Conservation (phyloP, 2,888 invertebrate species). For the Drosophila neonasuta region DNA sequence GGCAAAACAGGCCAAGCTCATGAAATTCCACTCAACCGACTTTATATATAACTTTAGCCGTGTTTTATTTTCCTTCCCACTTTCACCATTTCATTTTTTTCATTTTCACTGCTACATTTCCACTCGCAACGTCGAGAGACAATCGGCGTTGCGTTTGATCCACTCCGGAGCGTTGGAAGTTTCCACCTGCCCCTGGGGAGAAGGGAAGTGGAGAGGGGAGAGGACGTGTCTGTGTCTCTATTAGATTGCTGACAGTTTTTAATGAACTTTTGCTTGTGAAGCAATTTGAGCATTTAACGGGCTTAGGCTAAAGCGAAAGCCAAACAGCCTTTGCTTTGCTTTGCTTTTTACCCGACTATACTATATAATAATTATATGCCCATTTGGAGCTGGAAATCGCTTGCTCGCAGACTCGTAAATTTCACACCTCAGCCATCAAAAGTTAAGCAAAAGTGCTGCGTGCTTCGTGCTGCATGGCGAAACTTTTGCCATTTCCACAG, state of each 20-base stretch:
- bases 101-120: background rate
- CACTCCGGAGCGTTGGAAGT: background rate
- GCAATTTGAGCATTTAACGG: conserved; percentile 3
- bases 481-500: conserved; percentile 60
- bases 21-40: conserved; percentile 56
- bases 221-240: background rate
- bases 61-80: background rate
- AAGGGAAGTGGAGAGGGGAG: too few species aligned
- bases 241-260: conserved; percentile 9
- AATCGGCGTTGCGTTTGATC: conserved; percentile 6
- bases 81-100: background rate
- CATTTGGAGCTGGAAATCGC: conserved; percentile 53
- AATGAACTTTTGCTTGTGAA: conserved; percentile 6
- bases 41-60: conserved; percentile 24
- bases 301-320: conserved; percentile 7
- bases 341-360: conserved; percentile 12
- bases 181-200: background rate
- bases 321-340: conserved; percentile 18
- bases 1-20: conserved; percentile 46
- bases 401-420: conserved; percentile 42
- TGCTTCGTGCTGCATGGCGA: conserved; percentile 31
- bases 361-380: conserved; percentile 65
- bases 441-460: conserved; percentile 45
- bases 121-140: background rate
- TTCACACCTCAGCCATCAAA: conserved; percentile 66